Base-by-base conservation (phyloP, 2,113 vertebrate genomes). In the Prionailurus bengalensis region DNA sequence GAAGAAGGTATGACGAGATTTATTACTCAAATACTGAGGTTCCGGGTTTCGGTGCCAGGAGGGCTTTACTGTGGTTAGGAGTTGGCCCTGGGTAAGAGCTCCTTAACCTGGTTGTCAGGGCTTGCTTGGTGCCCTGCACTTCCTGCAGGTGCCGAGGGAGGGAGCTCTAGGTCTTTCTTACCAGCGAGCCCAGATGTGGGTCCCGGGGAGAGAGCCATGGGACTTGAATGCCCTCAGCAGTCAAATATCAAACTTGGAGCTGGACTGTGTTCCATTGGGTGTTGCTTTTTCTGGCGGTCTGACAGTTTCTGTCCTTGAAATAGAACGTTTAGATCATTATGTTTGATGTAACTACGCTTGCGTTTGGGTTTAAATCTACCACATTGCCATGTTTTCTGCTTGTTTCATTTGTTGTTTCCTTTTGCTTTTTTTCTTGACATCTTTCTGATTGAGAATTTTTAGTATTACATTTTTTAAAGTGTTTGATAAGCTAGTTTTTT, bases 41-140 rank as follows among this genome's bases (percentile, higher is more conserved):
- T 5, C 17, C 13, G 23, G 33, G 4, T 3, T 29, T 42, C 53
- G 17, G 17, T 29, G 15, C 29, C 74, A 12, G 25, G 23, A 6
- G 9, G 14, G 27, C 76, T n/a, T 86, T 51, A 7, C 17, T 48
- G 27, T 48, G 58, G 4, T 68, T 33, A 27, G 27, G 45, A 16
- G 25, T 19, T 58, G 51, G 45, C 68, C 4, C 0, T 21, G 2
- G 17, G 11, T 73, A 36, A 85, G 39, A 5, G 10, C 78, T 27
- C 48, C 14, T 17, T 36, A 2, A 1, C 61, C 1, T 15, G 4
- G 51, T 14, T 14, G 3, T 5, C 7, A n/a, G 33, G 21, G 21
- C 48, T 76, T 48, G 29, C 55, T 86, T 70, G 11, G 39, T 48
- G 45, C 45, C 8, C 92, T 92, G 42, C 21, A 45, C 10, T 94